phyloP scores from a whole-genome alignment of 2,797 vertebrate genomes.

The Gadopsis marmoratus region DNA sequence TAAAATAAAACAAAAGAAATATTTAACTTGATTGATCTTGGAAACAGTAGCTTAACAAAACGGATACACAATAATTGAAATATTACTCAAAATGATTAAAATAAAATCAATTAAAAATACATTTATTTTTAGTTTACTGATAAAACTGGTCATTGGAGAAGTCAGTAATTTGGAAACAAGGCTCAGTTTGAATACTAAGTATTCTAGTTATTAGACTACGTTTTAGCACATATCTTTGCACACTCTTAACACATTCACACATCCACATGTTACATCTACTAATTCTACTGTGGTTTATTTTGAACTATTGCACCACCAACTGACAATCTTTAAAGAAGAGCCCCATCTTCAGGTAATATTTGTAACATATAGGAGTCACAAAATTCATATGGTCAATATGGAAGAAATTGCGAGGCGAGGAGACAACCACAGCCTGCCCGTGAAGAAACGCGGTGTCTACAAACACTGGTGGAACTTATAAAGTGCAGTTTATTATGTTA shows the following conservation, averaged over 20 bases:
- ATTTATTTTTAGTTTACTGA: background rate
- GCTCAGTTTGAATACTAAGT: too few species aligned
- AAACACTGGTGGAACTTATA: slow-evolving; percentile 53
- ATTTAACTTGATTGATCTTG: too few species aligned
- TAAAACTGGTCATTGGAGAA: background rate
- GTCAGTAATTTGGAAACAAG: background rate
- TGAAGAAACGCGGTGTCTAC: slow-evolving; percentile 47
- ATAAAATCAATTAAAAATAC: background rate
- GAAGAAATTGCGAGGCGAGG: slow-evolving; percentile 45
- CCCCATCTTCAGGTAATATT: slow-evolving; percentile 49
- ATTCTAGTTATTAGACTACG: too few species aligned
- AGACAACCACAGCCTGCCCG: slow-evolving; percentile 40
- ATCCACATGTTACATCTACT: background rate
- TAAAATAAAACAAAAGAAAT: background rate
- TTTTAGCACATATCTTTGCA: background rate
- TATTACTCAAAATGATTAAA: background rate
- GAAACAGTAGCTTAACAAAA: too few species aligned
- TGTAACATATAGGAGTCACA: background rate
- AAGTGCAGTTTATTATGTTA: background rate
- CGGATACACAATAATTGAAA: background rate
- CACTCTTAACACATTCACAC: background rate
- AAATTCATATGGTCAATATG: slow-evolving; percentile 60
- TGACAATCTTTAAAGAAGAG: slow-evolving; percentile 26
- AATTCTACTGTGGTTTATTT: background rate
- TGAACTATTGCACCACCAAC: background rate